These are phyloP conservation scores for Drosophila serrata DNA, from an alignment of 1,140 invertebrate genomes.

Conservation along the genomic window DNA sequence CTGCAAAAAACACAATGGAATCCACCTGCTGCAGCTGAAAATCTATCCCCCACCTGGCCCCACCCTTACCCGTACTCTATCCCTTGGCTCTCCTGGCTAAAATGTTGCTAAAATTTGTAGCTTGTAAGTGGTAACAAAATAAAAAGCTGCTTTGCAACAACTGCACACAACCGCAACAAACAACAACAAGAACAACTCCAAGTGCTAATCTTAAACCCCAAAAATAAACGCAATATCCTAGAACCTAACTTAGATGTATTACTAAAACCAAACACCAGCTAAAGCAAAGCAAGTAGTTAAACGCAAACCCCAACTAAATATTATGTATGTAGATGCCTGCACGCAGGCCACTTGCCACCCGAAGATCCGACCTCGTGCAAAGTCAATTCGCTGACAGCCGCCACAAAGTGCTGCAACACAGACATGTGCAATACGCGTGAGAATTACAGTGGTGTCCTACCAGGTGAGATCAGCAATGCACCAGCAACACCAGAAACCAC, in stretches of 20 bases:
- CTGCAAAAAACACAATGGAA: slow-evolving; percentile 28
- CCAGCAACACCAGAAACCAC: slow-evolving; percentile 9
- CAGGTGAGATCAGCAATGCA: slow-evolving; percentile 80
- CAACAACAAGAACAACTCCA: slow-evolving; percentile 35
- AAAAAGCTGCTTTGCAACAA: slow-evolving; percentile 60
- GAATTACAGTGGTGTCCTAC: slow-evolving; percentile 74
- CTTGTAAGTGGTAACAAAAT: slow-evolving; percentile 46
- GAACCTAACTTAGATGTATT: slow-evolving; percentile 43
- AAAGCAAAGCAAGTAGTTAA: slow-evolving; percentile 30
- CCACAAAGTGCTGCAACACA: slow-evolving; percentile 86
- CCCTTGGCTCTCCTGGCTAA: slow-evolving; percentile 12
- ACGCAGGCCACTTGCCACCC: slow-evolving; percentile 89
- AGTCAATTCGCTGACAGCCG: slow-evolving; percentile 67
- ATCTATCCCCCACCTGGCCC: background rate
- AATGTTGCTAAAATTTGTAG: slow-evolving; percentile 38
- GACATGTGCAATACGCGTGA: slow-evolving; percentile 88
- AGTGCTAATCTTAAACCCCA: slow-evolving; percentile 27
- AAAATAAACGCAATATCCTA: slow-evolving; percentile 11
- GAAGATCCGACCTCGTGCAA: slow-evolving; percentile 88
- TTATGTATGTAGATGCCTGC: slow-evolving; percentile 88
- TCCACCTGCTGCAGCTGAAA: slow-evolving; percentile 31
- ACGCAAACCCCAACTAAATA: slow-evolving; percentile 38
- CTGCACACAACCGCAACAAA: slow-evolving; percentile 55
- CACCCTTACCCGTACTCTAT: background rate
- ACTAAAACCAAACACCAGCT: slow-evolving; percentile 33